These are phyloP conservation scores for Takifugu bimaculatus DNA, from an alignment of 2,113 vertebrate species.

Conservation along the genomic window DNA sequence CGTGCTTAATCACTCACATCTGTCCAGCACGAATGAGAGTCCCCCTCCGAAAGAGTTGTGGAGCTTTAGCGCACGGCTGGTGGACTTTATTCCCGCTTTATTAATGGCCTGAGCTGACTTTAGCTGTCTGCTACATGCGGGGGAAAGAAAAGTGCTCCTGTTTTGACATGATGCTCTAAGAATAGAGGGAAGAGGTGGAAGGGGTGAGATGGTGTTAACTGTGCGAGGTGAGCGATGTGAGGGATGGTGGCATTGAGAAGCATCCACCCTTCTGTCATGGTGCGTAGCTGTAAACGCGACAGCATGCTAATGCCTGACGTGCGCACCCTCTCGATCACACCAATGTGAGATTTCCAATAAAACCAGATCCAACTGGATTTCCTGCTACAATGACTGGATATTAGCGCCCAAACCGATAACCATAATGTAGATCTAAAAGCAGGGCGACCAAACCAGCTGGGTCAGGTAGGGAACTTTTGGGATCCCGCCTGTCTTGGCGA, in stretches of 20 bases:
- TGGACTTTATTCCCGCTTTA: slow-evolving; percentile 38
- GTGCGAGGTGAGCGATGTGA: slow-evolving; percentile 43
- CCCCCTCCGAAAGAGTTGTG: no score
- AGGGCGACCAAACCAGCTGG: no score
- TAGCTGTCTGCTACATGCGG: slow-evolving; percentile 21
- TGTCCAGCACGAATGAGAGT: no score
- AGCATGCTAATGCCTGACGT: slow-evolving; percentile 20
- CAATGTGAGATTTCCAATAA: no score
- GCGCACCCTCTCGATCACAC: no score
- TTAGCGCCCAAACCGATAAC: no score
- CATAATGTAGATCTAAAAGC: no score
- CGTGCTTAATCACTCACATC: no score
- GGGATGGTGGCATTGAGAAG: slow-evolving; percentile 20
- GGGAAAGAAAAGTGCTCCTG: slow-evolving; percentile 37
- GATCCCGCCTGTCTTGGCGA: no score
- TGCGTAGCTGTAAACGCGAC: slow-evolving; percentile 35
- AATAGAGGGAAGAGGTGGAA: slow-evolving; percentile 45
- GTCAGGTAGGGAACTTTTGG: no score
- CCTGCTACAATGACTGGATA: no score
- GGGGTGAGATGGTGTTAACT: slow-evolving; percentile 42
- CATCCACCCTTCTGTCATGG: slow-evolving; percentile 35
- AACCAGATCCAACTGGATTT: no score
- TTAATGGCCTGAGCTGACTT: slow-evolving; percentile 40
- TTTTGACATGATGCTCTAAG: slow-evolving; percentile 56
- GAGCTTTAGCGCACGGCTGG: slow-evolving; percentile 41